Percentiles rank a stretch among this genome's conserved stretches.
Evolutionary conservation across 2,888 invertebrate species (phyloP).

Genomic region (Lasioglossum calceatum): DNA sequence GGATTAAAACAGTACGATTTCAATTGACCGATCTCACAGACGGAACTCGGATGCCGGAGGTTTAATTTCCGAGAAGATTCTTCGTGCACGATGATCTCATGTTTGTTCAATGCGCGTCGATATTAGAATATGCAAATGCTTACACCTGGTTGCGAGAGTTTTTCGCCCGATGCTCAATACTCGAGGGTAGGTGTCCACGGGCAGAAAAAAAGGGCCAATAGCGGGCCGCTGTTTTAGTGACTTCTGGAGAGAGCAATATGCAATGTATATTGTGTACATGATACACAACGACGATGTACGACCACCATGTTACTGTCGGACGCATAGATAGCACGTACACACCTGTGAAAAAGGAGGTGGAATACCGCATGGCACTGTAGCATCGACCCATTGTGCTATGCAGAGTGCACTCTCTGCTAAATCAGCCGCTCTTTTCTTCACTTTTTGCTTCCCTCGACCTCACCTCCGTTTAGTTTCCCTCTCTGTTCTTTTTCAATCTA

Average conservation of each 20-base stretch:
- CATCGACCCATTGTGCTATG: constrained; percentile 62
- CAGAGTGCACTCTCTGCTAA: constrained; percentile 74
- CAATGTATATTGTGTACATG: constrained; percentile 3
- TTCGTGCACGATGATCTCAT: neutral
- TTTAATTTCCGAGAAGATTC: neutral
- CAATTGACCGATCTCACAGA: no score
- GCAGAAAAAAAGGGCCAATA: neutral
- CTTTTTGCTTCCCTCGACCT: constrained; percentile 45
- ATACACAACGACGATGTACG: constrained; percentile 18
- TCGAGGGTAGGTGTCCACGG: neutral
- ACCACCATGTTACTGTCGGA: constrained; percentile 18
- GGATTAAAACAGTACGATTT: no score
- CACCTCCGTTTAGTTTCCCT: constrained; percentile 34
- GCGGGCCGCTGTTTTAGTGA: neutral
- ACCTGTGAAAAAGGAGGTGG: constrained; percentile 48
- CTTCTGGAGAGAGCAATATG: constrained; percentile 8
- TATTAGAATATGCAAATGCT: neutral
- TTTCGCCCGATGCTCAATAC: neutral
- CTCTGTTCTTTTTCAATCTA: constrained; percentile 37
- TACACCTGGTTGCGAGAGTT: neutral
- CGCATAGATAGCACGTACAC: constrained; percentile 43
- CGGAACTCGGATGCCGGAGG: no score
- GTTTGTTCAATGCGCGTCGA: neutral
- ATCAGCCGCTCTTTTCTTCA: constrained; percentile 71
- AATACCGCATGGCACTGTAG: constrained; percentile 51